Percentiles rank a stretch among this genome's conserved stretches.
Conservation (phyloP, 2,888 invertebrate species). For the Julus scanicus region DNA sequence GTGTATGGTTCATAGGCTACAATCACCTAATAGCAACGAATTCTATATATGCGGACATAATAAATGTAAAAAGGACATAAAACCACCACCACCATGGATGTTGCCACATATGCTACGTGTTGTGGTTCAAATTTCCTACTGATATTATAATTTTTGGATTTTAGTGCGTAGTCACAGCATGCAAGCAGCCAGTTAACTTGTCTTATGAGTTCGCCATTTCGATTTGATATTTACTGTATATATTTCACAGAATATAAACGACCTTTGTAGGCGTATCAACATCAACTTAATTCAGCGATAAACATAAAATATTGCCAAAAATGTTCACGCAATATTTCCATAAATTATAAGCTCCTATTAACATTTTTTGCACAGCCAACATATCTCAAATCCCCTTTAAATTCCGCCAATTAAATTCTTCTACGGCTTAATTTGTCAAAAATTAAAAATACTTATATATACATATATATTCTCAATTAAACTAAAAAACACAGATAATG, state of each 20-base stretch:
- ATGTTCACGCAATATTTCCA: too few species aligned
- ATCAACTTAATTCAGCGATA: too few species aligned
- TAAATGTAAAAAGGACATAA: constrained; percentile 17
- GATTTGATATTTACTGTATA: neutral
- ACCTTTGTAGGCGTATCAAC: too few species aligned
- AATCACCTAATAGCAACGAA: neutral
- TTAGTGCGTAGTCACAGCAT: neutral
- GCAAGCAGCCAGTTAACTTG: neutral
- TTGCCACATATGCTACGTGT: neutral
- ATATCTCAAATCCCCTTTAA: too few species aligned
- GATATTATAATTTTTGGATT: neutral
- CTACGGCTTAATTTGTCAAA: too few species aligned
- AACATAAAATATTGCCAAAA: too few species aligned
- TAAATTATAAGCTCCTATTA: too few species aligned
- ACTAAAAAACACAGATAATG: too few species aligned
- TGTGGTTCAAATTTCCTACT: neutral
- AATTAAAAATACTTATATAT: too few species aligned
- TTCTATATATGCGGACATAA: neutral
- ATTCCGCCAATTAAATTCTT: too few species aligned
- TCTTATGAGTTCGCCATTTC: neutral
- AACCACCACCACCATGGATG: neutral
- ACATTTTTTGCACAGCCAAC: too few species aligned
- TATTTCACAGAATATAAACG: neutral
- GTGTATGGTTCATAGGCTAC: neutral
- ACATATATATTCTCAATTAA: too few species aligned